phyloP scores from a whole-genome alignment of 2,888 invertebrate genomes.

The Sminthurinus aureus region DNA sequence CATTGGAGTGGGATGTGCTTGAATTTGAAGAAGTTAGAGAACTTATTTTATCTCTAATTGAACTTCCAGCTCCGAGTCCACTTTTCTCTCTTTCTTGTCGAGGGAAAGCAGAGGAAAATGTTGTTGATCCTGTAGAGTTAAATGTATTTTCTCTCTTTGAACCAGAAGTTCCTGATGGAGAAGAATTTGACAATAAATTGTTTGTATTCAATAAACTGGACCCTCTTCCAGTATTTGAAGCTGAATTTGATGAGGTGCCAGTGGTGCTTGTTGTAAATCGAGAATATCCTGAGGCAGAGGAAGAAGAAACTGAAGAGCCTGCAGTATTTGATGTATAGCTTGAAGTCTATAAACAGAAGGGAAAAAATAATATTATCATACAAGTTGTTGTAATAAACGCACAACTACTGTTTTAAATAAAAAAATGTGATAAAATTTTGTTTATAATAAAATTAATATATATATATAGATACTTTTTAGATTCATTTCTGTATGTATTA shows the following conservation, averaged over 20 bases:
- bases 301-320: conserved; percentile 7
- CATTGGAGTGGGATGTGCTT: not conserved
- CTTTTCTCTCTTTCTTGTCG: not conserved
- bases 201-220: conserved; percentile 13
- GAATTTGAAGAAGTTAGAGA: not conserved
- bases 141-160: conserved; percentile 31
- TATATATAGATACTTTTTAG: not conserved
- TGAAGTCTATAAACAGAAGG: conserved; percentile 46
- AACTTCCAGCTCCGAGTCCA: not conserved
- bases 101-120: no score
- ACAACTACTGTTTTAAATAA: not conserved
- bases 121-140: not conserved
- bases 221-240: not conserved
- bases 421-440: not conserved
- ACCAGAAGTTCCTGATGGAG: not conserved
- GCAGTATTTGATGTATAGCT: conserved; percentile 43
- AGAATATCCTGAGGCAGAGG: conserved; percentile 13
- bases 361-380: conserved; percentile 18
- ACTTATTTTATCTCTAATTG: conserved; percentile 22
- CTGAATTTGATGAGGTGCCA: conserved; percentile 1
- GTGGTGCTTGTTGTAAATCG: not conserved
- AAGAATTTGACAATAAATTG: not conserved
- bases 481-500: not conserved
- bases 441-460: not conserved
- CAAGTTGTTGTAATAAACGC: conserved; percentile 1